These are phyloP conservation scores for Sinocyclocheilus anshuiensis DNA, from an alignment of 2,113 vertebrate genomes.

Conservation along the genomic window DNA sequence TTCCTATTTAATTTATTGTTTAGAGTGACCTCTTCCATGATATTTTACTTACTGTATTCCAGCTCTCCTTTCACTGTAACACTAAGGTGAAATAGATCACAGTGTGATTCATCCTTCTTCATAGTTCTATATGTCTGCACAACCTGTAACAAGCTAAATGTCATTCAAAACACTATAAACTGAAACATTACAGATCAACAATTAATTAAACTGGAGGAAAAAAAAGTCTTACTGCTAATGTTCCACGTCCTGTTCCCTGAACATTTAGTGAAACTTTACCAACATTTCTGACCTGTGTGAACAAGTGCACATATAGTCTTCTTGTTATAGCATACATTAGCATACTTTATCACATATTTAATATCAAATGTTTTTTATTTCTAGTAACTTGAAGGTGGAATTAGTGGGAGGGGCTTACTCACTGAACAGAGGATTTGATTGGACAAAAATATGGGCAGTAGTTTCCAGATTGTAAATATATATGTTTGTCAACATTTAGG, in stretches of 20 bases:
- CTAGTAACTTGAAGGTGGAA: not conserved
- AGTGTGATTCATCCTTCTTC: conserved; percentile 46
- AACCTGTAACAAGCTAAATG: conserved; percentile 43
- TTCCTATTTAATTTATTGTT: not conserved
- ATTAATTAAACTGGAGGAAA: not conserved
- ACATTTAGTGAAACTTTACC: conserved; percentile 43
- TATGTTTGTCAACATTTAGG: not conserved
- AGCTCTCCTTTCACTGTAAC: conserved; percentile 59
- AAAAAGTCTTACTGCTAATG: conserved; percentile 50
- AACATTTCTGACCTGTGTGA: conserved; percentile 46
- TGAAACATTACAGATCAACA: not conserved
- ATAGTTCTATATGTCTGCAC: conserved; percentile 59
- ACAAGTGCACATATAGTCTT: not conserved
- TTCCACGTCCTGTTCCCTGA: conserved; percentile 56
- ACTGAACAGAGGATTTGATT: not conserved
- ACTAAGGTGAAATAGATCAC: conserved; percentile 53
- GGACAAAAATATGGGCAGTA: not conserved
- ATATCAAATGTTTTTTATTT: not conserved
- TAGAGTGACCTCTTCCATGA: not conserved
- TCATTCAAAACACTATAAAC: not conserved
- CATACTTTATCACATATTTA: not conserved
- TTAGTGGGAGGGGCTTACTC: not conserved
- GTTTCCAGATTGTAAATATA: not conserved
- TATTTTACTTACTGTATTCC: conserved; percentile 24
- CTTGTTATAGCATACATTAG: not conserved